These are phyloP conservation scores for Caprella mutica DNA, from an alignment of 2,888 invertebrate species.

Conservation along the genomic window DNA sequence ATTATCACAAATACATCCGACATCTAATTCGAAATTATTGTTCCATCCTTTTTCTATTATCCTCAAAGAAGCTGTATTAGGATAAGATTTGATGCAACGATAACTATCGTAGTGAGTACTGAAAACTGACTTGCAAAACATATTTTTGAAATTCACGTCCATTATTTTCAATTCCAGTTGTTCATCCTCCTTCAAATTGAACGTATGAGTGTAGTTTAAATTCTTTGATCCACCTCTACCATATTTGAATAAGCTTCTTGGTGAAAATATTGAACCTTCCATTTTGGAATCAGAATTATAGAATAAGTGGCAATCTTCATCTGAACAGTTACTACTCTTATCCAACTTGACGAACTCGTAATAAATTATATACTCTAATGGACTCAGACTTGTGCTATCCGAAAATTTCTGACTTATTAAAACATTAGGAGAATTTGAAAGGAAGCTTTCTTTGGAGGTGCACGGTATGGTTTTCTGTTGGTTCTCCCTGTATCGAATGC, in stretches of 20 bases:
- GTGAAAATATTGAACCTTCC: conserved; percentile 47
- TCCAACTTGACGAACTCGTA: conserved; percentile 64
- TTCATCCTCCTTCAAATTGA: conserved; percentile 54
- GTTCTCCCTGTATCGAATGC: conserved; percentile 32
- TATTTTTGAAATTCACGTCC: conserved; percentile 19
- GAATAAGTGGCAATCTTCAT: conserved; percentile 33
- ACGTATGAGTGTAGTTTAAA: conserved; percentile 62
- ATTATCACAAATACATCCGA: conserved; percentile 56
- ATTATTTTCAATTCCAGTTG: conserved; percentile 61
- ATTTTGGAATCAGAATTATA: conserved; percentile 29
- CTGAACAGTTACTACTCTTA: conserved; percentile 18
- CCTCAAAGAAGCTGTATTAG: conserved; percentile 38
- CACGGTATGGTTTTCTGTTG: conserved; percentile 15
- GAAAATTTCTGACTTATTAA: conserved; percentile 35
- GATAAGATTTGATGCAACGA: conserved; percentile 37
- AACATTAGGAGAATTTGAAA: conserved; percentile 19
- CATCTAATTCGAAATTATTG: conserved; percentile 54
- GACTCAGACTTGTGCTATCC: conserved; percentile 20
- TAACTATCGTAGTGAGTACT: conserved; percentile 20
- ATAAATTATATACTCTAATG: conserved; percentile 52
- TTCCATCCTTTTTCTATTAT: conserved; percentile 59
- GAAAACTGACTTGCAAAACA: conserved; percentile 25
- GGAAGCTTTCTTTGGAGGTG: conserved; percentile 27
- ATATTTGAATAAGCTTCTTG: conserved; percentile 67
- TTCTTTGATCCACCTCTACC: conserved; percentile 68